Conservation (phyloP, 2,113 vertebrate genomes). For the Platichthys stellatus region DNA sequence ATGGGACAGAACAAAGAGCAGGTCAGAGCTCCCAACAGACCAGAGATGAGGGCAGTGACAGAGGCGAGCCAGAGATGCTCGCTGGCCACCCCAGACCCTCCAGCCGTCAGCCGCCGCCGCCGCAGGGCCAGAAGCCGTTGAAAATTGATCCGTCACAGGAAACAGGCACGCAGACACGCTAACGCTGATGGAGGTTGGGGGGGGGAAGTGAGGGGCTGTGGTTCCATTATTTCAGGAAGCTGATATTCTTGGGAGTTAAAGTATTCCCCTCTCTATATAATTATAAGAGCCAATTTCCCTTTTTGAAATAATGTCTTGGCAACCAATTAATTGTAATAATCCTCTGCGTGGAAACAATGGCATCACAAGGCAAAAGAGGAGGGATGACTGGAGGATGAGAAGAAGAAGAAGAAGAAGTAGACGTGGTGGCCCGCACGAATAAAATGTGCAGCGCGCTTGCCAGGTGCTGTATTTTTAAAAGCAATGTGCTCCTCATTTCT, state of each 20-base stretch:
- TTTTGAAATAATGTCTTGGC: constrained; percentile 83
- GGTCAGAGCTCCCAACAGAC: constrained; percentile 42
- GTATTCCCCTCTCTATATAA: constrained; percentile 83
- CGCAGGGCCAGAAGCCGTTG: constrained; percentile 67
- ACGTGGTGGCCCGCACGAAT: constrained; percentile 21
- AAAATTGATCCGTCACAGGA: constrained; percentile 81
- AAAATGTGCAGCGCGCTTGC: constrained; percentile 32
- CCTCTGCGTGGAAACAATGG: constrained; percentile 74
- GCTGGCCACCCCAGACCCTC: constrained; percentile 53
- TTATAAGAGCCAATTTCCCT: constrained; percentile 84
- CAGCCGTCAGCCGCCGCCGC: constrained; percentile 46
- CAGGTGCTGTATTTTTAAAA: constrained; percentile 54
- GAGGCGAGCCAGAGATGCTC: constrained; percentile 19
- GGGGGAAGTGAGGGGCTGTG: constrained; percentile 36
- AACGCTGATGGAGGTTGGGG: constrained; percentile 56
- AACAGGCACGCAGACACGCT: constrained; percentile 75
- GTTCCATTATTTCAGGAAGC: constrained; percentile 81
- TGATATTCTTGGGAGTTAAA: constrained; percentile 82
- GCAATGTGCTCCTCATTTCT: constrained; percentile 45
- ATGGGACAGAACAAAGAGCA: constrained; percentile 52
- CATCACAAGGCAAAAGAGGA: constrained; percentile 53
- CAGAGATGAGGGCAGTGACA: constrained; percentile 29
- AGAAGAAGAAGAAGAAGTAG: constrained; percentile 18
- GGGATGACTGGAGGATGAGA: constrained; percentile 46
- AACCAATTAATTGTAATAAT: constrained; percentile 83